Evolutionary conservation across 2,797 vertebrate genomes (phyloP).

Genomic region (Onychomys arenicola): DNA sequence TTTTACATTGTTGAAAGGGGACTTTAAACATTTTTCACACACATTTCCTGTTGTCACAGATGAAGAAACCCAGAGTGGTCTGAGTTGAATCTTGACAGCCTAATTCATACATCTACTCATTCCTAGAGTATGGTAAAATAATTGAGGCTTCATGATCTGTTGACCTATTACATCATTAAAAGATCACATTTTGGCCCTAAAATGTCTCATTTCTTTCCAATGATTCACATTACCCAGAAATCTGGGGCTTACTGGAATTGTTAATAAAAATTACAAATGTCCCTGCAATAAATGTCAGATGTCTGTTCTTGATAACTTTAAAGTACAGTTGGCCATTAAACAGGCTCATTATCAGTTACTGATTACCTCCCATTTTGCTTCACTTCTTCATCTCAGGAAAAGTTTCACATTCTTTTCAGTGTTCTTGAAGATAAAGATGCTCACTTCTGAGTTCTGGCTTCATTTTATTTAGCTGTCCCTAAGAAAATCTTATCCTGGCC

Average conservation of each 20-base stretch:
- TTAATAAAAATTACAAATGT: constrained; percentile 71
- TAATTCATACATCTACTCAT: constrained; percentile 42
- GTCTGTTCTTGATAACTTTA: constrained; percentile 24
- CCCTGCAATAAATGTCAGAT: constrained; percentile 51
- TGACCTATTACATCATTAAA: constrained; percentile 61
- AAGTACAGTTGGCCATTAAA: constrained; percentile 41
- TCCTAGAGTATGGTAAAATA: constrained; percentile 35
- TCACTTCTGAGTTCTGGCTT: background rate
- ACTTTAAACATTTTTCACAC: background rate
- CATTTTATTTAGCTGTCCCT: background rate
- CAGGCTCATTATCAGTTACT: constrained; percentile 22
- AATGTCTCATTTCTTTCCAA: constrained; percentile 38
- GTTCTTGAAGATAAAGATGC: background rate
- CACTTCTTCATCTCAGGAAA: background rate
- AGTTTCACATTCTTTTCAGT: background rate
- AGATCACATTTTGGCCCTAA: constrained; percentile 61
- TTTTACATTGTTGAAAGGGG: background rate
- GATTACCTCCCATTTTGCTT: constrained; percentile 34
- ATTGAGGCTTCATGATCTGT: constrained; percentile 38
- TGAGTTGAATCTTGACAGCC: background rate
- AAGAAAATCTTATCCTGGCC: background rate
- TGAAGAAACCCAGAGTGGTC: background rate
- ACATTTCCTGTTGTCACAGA: background rate
- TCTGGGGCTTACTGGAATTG: constrained; percentile 66
- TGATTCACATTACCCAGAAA: constrained; percentile 74